phyloP scores from a whole-genome alignment of 1,140 invertebrate genomes.

The Leptinotarsa defecta region DNA sequence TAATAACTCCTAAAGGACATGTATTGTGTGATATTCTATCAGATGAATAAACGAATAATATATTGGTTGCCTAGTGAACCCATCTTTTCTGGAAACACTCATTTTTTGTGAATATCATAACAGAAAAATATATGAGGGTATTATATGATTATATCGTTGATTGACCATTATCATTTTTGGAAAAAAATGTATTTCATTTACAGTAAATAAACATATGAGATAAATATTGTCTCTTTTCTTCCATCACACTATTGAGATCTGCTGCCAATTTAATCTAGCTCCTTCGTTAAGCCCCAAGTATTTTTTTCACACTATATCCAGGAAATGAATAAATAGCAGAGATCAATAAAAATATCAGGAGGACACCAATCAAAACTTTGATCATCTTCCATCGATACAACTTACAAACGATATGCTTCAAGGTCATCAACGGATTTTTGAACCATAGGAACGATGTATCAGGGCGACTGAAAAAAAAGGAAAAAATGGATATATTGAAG shows the following conservation, averaged over 20 bases:
- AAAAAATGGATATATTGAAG: background rate
- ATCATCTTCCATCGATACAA: slow-evolving; percentile 61
- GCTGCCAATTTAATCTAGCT: background rate
- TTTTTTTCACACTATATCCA: slow-evolving; percentile 59
- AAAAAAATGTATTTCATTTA: background rate
- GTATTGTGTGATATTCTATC: too few relatives aligned
- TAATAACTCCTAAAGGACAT: too few relatives aligned
- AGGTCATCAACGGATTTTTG: slow-evolving; percentile 64
- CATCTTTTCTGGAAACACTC: background rate
- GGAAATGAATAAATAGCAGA: slow-evolving; percentile 61
- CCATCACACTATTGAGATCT: too few relatives aligned
- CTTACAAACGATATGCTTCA: slow-evolving; percentile 61
- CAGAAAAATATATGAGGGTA: too few relatives aligned
- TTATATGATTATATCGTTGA: too few relatives aligned
- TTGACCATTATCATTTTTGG: background rate
- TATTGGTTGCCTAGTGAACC: background rate
- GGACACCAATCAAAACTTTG: slow-evolving; percentile 48
- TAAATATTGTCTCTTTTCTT: background rate
- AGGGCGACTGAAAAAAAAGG: slow-evolving; percentile 59
- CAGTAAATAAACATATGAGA: background rate
- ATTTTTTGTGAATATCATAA: background rate
- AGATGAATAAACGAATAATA: too few relatives aligned
- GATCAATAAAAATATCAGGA: slow-evolving; percentile 54
- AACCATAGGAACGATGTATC: slow-evolving; percentile 67
- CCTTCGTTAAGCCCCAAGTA: slow-evolving; percentile 54